phyloP scores from a whole-genome alignment of 2,888 invertebrate genomes.

The Cotesia congregata region DNA sequence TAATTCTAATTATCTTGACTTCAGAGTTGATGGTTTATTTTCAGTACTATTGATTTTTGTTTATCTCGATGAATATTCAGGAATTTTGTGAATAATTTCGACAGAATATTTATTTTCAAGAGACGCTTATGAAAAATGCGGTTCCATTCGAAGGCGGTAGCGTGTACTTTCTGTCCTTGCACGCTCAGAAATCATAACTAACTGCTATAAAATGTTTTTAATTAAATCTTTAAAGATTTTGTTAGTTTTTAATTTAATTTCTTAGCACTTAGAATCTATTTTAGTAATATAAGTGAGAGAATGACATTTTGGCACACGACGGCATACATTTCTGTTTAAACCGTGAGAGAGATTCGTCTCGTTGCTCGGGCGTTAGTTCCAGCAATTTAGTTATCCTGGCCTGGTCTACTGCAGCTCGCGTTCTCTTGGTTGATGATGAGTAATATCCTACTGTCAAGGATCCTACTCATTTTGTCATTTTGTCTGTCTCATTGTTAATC shows the following conservation, averaged over 20 bases:
- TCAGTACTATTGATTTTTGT: background rate
- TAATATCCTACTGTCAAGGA: constrained; percentile 12
- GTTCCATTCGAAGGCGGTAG: no score
- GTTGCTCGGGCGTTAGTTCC: constrained; percentile 7
- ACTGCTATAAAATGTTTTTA: background rate
- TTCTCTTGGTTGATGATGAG: constrained; percentile 10
- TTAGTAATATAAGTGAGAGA: background rate
- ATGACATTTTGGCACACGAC: constrained; percentile 28
- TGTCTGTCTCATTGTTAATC: constrained; percentile 11
- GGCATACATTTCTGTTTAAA: constrained; percentile 15
- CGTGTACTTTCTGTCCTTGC: no score
- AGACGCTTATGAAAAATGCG: no score
- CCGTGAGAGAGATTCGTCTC: constrained; percentile 24
- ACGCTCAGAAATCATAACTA: no score
- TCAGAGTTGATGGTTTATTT: background rate
- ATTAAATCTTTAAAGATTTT: background rate
- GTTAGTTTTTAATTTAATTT: background rate
- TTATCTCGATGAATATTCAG: background rate
- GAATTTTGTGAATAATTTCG: no score
- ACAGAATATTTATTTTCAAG: no score
- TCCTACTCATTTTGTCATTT: constrained; percentile 10
- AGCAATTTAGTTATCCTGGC: constrained; percentile 11
- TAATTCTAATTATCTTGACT: background rate
- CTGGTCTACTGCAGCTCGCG: background rate
- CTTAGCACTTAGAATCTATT: constrained; percentile 7